Percentiles rank a stretch among this genome's conserved stretches.
These are phyloP conservation scores for Cyrtonyx montezumae DNA, from an alignment of 2,113 vertebrate genomes.

Conservation along the genomic window DNA sequence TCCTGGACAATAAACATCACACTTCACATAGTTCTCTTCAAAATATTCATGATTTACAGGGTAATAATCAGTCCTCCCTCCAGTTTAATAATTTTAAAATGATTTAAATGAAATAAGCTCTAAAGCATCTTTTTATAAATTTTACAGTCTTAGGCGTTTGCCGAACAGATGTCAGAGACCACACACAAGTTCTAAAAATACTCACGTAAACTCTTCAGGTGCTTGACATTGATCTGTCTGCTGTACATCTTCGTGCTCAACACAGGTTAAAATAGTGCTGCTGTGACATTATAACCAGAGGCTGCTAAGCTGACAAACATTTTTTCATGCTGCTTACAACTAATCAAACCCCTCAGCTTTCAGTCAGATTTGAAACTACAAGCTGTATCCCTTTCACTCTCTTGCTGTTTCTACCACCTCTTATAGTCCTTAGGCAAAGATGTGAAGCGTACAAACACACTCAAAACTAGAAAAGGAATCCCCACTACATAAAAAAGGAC, in stretches of 20 bases:
- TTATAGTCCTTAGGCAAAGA: not conserved
- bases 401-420: not conserved
- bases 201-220: not conserved
- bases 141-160: constrained; percentile 9
- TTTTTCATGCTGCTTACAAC: constrained; percentile 28
- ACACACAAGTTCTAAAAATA: constrained; percentile 24
- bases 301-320: constrained; percentile 29
- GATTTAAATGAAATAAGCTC: not conserved
- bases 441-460: not conserved
- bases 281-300: not conserved
- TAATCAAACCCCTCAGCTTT: not conserved
- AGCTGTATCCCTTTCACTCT: not conserved
- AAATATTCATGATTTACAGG: not conserved
- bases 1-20: not conserved
- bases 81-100: not conserved
- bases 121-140: constrained; percentile 20
- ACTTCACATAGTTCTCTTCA: not conserved
- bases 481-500: not conserved
- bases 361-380: constrained; percentile 9
- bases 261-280: not conserved
- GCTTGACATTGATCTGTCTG: not conserved
- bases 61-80: not conserved
- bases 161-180: constrained; percentile 20
- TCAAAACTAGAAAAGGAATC: not conserved
- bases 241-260: constrained; percentile 23